phyloP scores from a whole-genome alignment of 1,140 invertebrate species.

The Saxidomus purpurata region DNA sequence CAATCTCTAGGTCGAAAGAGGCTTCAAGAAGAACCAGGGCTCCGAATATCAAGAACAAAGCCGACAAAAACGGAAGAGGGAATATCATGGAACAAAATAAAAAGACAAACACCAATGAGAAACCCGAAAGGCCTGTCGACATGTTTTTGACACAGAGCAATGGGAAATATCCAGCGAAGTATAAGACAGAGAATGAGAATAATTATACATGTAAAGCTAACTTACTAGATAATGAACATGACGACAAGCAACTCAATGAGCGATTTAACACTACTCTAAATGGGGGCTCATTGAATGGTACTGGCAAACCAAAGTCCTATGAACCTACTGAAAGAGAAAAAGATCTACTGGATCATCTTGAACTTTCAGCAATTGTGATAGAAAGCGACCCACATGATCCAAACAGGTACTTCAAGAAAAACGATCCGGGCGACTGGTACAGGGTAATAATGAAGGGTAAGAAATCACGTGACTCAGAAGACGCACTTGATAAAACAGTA shows the following conservation, averaged over 20 bases:
- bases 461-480: not conserved
- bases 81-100: not conserved
- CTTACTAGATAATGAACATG: not conserved
- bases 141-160: not conserved
- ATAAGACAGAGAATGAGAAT: constrained; percentile 16
- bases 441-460: constrained; percentile 59
- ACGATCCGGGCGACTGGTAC: constrained; percentile 56
- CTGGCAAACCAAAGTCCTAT: constrained; percentile 23
- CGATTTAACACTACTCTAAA: not conserved
- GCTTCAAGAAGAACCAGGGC: not conserved
- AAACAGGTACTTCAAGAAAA: constrained; percentile 57
- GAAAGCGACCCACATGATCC: constrained; percentile 50
- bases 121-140: not conserved
- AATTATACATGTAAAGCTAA: not conserved
- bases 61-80: constrained; percentile 12
- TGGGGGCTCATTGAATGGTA: not conserved
- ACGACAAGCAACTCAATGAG: not conserved
- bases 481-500: not conserved
- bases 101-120: not conserved
- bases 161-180: not conserved
- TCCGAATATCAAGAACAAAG: not conserved
- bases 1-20: not conserved
- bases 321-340: constrained; percentile 53
- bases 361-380: constrained; percentile 51
- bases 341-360: constrained; percentile 29